Percentiles rank a stretch among this genome's conserved stretches.
Evolutionary conservation across 2,113 vertebrate species (phyloP).

Genomic region (Athene cunicularia): DNA sequence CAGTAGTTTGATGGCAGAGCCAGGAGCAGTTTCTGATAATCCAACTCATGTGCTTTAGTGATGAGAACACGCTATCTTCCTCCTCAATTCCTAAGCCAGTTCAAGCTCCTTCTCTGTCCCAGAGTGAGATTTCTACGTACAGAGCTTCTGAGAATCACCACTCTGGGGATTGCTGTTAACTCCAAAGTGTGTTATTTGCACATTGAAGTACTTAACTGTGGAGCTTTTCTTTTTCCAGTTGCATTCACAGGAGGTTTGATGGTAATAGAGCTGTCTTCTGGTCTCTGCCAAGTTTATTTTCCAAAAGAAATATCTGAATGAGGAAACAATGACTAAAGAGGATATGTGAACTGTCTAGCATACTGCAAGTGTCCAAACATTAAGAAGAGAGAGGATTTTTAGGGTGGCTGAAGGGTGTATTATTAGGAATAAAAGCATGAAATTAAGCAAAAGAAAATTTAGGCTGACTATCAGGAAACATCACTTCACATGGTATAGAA

Average conservation of each 20-base stretch:
- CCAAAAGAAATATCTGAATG: conserved; percentile 53
- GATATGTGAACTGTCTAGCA: conserved; percentile 21
- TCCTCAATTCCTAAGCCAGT: background rate
- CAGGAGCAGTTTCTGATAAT: conserved; percentile 1
- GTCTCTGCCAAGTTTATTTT: conserved; percentile 52
- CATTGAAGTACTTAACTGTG: conserved; percentile 32
- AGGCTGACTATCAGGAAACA: background rate
- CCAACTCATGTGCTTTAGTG: background rate
- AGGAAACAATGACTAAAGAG: conserved; percentile 57
- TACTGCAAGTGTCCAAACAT: background rate
- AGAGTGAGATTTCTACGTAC: background rate
- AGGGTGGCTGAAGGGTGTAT: background rate
- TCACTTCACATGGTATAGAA: background rate
- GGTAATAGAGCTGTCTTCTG: conserved; percentile 39
- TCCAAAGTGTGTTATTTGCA: conserved; percentile 32
- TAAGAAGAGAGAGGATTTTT: background rate
- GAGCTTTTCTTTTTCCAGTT: conserved; percentile 47
- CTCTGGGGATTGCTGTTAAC: background rate
- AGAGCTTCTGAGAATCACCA: conserved; percentile 22
- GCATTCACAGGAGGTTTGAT: conserved; percentile 39
- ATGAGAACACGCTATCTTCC: background rate
- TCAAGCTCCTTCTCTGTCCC: background rate
- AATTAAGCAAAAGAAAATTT: background rate
- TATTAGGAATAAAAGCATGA: background rate
- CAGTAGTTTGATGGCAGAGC: background rate